phyloP scores from a whole-genome alignment of 1,140 invertebrate species.

The Tribolium castaneum region DNA sequence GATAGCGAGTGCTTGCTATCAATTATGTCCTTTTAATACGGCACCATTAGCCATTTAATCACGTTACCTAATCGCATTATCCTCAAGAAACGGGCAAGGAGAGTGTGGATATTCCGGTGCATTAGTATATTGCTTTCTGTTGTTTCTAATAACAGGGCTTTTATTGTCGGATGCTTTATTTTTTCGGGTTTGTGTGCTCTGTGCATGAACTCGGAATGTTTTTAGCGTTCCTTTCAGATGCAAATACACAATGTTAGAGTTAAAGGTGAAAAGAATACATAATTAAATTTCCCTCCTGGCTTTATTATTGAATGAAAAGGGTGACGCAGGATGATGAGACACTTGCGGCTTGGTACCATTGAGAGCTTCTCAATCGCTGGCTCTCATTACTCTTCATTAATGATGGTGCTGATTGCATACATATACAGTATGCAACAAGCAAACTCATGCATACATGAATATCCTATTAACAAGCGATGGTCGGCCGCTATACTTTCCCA shows the following conservation, averaged over 20 bases:
- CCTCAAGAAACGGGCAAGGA: slow-evolving; percentile 7
- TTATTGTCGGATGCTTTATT: slow-evolving; percentile 22
- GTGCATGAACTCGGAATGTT: slow-evolving; percentile 22
- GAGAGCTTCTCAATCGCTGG: neutral
- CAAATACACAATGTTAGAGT: slow-evolving; percentile 26
- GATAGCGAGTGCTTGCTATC: slow-evolving; percentile 9
- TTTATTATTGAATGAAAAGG: slow-evolving; percentile 12
- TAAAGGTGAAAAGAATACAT: slow-evolving; percentile 29
- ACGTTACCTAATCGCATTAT: slow-evolving; percentile 14
- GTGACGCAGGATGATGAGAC: slow-evolving; percentile 1
- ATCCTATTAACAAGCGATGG: slow-evolving; percentile 48
- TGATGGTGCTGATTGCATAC: slow-evolving; percentile 51
- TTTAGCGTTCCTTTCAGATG: slow-evolving; percentile 30
- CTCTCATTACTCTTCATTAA: slow-evolving; percentile 55
- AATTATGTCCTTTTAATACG: slow-evolving; percentile 21
- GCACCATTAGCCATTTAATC: slow-evolving; percentile 23
- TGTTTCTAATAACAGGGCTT: slow-evolving; percentile 24
- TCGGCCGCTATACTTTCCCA: neutral
- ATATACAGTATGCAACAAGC: slow-evolving; percentile 47
- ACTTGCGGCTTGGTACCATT: neutral
- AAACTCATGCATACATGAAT: slow-evolving; percentile 54
- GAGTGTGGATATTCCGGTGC: neutral
- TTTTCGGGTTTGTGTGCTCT: slow-evolving; percentile 2
- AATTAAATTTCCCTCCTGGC: neutral
- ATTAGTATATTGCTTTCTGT: slow-evolving; percentile 34